These are phyloP conservation scores for Erpobdella octoculata DNA, from an alignment of 2,888 invertebrate species.

Conservation along the genomic window DNA sequence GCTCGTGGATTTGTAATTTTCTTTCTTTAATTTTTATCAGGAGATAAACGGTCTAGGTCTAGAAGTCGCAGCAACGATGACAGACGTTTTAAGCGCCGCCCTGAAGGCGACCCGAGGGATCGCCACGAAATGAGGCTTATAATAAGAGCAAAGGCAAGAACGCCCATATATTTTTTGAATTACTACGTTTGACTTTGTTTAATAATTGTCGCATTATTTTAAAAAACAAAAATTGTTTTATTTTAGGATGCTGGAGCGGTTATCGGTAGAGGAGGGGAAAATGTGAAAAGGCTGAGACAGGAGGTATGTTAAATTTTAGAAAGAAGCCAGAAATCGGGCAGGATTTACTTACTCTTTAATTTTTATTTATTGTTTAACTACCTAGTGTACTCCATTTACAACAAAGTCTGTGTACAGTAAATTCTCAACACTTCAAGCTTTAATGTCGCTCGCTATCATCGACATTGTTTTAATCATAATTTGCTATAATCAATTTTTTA, in stretches of 20 bases:
- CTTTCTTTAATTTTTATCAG: not conserved
- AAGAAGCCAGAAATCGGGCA: no score
- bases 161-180: not conserved
- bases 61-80: slow-evolving; percentile 25
- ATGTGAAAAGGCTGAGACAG: slow-evolving; percentile 29
- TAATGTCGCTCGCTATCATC: no score
- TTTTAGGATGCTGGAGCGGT: slow-evolving; percentile 31
- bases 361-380: no score
- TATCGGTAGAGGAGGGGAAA: slow-evolving; percentile 28
- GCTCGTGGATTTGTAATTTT: not conserved
- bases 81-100: slow-evolving; percentile 5
- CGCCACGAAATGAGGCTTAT: slow-evolving; percentile 26
- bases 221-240: not conserved
- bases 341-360: no score
- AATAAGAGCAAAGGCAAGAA: slow-evolving; percentile 18
- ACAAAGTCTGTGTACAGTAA: no score
- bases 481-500: no score
- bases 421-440: no score
- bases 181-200: not conserved
- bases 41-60: slow-evolving; percentile 13
- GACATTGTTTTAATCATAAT: no score
- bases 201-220: not conserved
- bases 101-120: slow-evolving; percentile 12
- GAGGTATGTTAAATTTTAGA: slow-evolving; percentile 24
- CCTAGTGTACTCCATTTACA: no score